Evolutionary conservation across 2,888 invertebrate species (phyloP).

Genomic region (Invenusta paracnida): DNA sequence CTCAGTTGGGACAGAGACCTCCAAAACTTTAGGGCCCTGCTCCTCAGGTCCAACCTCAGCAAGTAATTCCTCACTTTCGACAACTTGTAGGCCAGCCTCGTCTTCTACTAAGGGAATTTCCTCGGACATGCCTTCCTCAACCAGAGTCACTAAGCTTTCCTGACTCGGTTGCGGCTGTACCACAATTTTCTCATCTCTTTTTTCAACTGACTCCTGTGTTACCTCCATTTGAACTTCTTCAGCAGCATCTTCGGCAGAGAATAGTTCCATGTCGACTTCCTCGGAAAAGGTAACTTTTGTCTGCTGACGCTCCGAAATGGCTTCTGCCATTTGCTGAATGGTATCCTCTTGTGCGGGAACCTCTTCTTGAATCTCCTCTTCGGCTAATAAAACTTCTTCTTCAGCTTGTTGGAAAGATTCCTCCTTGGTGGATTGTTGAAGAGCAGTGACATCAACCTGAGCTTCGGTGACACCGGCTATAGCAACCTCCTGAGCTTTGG

Average conservation of each 20-base stretch:
- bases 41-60: conserved; percentile 32
- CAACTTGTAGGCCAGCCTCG: not conserved
- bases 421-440: not conserved
- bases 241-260: conserved; percentile 18
- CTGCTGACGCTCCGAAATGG: not conserved
- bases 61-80: conserved; percentile 15
- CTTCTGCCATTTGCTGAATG: conserved; percentile 24
- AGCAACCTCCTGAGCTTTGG: not conserved
- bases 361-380: not conserved
- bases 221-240: not conserved
- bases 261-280: conserved; percentile 33
- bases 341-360: not conserved
- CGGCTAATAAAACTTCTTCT: not conserved
- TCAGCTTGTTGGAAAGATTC: not conserved
- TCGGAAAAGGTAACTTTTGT: conserved; percentile 39
- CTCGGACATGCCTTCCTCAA: not conserved
- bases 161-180: not conserved
- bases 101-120: not conserved
- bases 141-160: not conserved
- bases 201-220: not conserved
- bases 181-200: not conserved
- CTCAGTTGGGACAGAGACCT: not conserved
- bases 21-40: not conserved
- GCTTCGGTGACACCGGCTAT: not conserved
- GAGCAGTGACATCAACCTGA: not conserved